Evolutionary conservation across 2,888 invertebrate genomes (phyloP).

Genomic region (Athalia circularis): DNA sequence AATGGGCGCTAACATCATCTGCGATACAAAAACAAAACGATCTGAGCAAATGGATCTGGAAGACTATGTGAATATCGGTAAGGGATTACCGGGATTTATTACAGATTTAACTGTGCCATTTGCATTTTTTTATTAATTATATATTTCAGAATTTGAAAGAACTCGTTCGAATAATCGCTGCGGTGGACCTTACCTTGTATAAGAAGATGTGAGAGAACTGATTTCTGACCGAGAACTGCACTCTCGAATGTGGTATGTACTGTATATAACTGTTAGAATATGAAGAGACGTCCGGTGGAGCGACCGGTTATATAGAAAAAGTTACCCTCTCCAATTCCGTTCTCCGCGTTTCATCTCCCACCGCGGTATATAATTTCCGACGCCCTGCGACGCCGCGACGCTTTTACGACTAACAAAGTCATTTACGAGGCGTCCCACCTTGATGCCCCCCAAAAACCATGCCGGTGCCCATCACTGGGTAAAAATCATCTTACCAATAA

Average conservation of each 20-base stretch:
- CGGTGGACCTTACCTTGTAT: constrained; percentile 14
- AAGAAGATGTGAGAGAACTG: constrained; percentile 14
- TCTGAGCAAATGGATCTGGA: too few relatives aligned
- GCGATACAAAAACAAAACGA: constrained; percentile 59
- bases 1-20: constrained; percentile 85
- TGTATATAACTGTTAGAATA: constrained; percentile 65
- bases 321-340: constrained; percentile 61
- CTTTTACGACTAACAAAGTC: background rate
- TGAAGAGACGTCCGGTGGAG: constrained; percentile 68
- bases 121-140: too few relatives aligned
- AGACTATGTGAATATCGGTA: too few relatives aligned
- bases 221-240: constrained; percentile 21
- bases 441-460: background rate
- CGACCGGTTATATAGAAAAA: constrained; percentile 71
- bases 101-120: too few relatives aligned
- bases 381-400: background rate
- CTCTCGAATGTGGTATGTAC: constrained; percentile 54
- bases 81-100: too few relatives aligned
- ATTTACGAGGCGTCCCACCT: background rate
- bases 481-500: background rate
- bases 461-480: background rate
- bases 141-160: too few relatives aligned
- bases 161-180: background rate
- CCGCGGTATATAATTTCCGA: constrained; percentile 41
- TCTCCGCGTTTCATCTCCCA: constrained; percentile 61